Evolutionary conservation across 1,140 invertebrate genomes (phyloP).

Genomic region (Lepidurus apus): DNA sequence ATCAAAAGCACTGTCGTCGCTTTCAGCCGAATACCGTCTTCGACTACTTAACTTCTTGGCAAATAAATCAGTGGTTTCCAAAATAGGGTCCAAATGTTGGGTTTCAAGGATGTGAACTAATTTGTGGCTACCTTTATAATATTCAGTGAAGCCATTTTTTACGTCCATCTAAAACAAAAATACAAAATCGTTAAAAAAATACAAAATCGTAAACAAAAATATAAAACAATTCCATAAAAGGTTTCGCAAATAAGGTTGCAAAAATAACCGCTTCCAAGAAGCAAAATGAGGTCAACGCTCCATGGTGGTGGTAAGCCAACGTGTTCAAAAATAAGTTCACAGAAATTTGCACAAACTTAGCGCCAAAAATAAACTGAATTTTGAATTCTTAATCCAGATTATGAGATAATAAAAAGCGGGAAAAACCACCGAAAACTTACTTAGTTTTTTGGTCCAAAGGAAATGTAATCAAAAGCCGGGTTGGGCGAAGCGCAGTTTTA

Average conservation of each 20-base stretch:
- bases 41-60: not conserved
- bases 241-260: not conserved
- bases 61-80: not conserved
- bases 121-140: slow-evolving; percentile 15
- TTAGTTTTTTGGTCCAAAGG: not conserved
- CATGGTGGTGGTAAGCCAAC: not conserved
- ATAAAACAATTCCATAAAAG: not conserved
- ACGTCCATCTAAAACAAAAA: not conserved
- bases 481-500: not conserved
- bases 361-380: too few species aligned
- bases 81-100: not conserved
- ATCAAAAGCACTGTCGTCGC: not conserved
- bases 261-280: not conserved
- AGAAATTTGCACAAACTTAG: too few species aligned
- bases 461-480: not conserved
- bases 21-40: not conserved
- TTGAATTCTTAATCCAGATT: not conserved
- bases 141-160: not conserved
- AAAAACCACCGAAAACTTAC: not conserved
- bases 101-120: not conserved
- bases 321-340: not conserved
- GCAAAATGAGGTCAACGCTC: not conserved
- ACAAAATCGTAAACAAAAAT: not conserved
- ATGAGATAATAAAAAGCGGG: not conserved
- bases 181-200: not conserved